Evolutionary conservation across 2,888 invertebrate species (phyloP), one percentile per base, ranked within the genome.

Genomic region (Drosophila anomalipes): DNA sequence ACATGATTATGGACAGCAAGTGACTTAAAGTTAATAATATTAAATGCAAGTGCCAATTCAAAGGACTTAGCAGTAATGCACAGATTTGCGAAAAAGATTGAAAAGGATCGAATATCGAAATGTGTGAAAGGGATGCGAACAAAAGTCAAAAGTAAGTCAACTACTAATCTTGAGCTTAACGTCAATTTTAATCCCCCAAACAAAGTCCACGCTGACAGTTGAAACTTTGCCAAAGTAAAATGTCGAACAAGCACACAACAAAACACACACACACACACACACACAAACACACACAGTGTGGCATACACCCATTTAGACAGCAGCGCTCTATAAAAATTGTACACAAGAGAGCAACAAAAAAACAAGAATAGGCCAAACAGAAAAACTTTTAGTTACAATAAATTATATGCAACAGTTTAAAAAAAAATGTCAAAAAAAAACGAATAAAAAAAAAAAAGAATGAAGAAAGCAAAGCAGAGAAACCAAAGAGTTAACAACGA

Each of bases 361-460:
- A 57, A 56, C 44, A 62, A 58, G 53, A 77, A 52, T 62, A 64
- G 53, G 51, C 32, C 60, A 61, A 70, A 60, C 22, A 53, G 33
- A 54, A 59, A 72, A 81, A 79, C 79, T 89, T 89, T 89, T 81
- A 86, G 87, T 90, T 86, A 90, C 90, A 89, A 87, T 87, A 87
- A 87, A 87, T 87, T 87, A 90, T 90, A 87, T 90, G 87, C 87
- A 87, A 87, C 87, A 87, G 87, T 87, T 87, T 77, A 81, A 81
- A 86, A 83, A 83, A 83, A 79, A 78, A 49, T 57, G 54, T 6
- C 16, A 19, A 30, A 53, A 19, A 30, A 53, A 28, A 56, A 30
- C 5, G 5, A 32, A 47, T 44, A 52, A 41, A 26, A 28, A 35
- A 49, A 49, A 44, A 56, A 51, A 22, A n/a, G 30, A 44, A 28